Base-by-base conservation (phyloP, 2,888 invertebrate species). In the Rhaphigaster nebulosa region DNA sequence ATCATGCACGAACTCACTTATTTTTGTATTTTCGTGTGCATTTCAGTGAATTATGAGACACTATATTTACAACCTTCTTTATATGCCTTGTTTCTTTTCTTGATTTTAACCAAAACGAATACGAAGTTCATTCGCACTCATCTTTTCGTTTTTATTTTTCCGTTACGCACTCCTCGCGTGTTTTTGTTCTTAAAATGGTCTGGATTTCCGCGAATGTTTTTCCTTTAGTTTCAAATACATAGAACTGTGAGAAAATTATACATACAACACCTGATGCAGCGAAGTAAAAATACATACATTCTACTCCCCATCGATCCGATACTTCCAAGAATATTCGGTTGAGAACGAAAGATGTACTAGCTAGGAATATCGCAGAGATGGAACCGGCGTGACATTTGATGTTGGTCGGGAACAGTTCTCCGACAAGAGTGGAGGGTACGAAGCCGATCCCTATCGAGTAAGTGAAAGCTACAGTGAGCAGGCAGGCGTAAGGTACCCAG, bases 401-500 rank as follows among this genome's bases (percentile, higher is more conserved):
- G 80, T 92, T 92, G 20, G 92, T 92, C 5, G 92, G 92, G 84
- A 92, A 92, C 29, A 92, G 91, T 91, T 92, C 92, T 8, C 92
- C 92, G 38, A 92, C 92, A 34, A 92, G 91, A 29, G 92, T 92
- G 18, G 92, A 92, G n/a, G 92, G 92, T 34, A 92, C 90, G 95
- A 93, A 0, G 95, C 92, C 92, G 50, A 96, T 93, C 0, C 96
- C 96, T 1, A 95, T 93, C 0, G 95, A 95, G 89, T 95, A 95
- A 29, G 95, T 93, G 6, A 96, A 93, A 90, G 95, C 95, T 92
- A 95, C 96, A n/a, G 95, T 93, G 80, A 96, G 93, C 1, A 96
- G 94, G 0, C 95, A 95, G 0, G 94, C 93, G 76, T 96, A 93
- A 26, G 93, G 92, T 87, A 96, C 92, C 93, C 95, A 94, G 0